Base-by-base conservation (phyloP, 2,797 vertebrate genomes). In the Enteromius unitaeniatus region DNA sequence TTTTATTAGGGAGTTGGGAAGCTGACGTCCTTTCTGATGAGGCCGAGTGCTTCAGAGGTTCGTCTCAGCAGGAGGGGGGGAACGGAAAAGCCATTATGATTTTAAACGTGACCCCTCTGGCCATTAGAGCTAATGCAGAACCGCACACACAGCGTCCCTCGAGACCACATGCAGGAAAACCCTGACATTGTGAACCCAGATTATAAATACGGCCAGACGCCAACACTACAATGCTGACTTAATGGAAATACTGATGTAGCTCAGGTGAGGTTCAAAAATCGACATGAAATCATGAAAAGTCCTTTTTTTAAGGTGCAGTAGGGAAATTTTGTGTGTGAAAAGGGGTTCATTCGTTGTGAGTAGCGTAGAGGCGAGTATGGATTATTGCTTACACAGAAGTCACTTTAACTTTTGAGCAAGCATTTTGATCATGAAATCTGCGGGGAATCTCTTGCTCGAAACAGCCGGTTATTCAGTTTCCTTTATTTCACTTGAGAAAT, bases 31-130 rank as follows among this genome's bases (percentile, higher is more conserved):
- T 79, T 23, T 53, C n/a, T 31, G 53, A 65, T 76, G 40, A 70
- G 62, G 31, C n/a, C 15, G 28, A 65, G 68, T 45, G 58, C 1
- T 31, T 72, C 55, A 86, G 80, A 85, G 17, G 62, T 75, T 72
- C 26, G 70, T 79, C 81, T 37, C 60, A 85, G 68, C 69, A 78
- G 68, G 84, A 62, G 65, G 72, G 60, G 11, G 62, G 62, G 87
- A 91, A 89, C 87, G 89, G 88, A 88, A 90, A 93, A 92, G 89
- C 90, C 89, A 92, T 91, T 85, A 84, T 64, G 88, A 84, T 72
- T 88, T 90, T 86, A 87, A 85, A 89, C 79, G 9, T 78, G 89
- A 92, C 88, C 90, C 21, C 2, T 8, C 85, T 85, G 86, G 89
- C 86, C 91, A 89, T 93, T 90, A 91, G 90, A 34, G 62, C 83